phyloP scores from a whole-genome alignment of 2,888 invertebrate genomes.

The Tuberolachnus salignus region DNA sequence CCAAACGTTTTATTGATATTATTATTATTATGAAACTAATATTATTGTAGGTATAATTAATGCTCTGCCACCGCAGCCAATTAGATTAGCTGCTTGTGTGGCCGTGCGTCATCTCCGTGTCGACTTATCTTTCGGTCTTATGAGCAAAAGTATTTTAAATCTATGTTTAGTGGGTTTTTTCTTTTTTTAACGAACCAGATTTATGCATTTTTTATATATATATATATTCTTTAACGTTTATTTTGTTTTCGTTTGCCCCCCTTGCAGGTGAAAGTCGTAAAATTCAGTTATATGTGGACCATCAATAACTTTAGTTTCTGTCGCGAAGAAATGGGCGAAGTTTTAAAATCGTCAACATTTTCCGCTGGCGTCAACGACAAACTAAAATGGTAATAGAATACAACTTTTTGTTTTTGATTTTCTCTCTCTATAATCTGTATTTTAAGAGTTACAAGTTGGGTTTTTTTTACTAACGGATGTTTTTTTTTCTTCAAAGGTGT shows the following conservation, averaged over 20 bases:
- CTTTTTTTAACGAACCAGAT: too few species aligned
- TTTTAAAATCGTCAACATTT: constrained; percentile 98
- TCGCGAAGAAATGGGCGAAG: constrained; percentile 99
- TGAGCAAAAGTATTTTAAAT: too few species aligned
- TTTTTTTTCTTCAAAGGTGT: too few species aligned
- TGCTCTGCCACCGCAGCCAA: too few species aligned
- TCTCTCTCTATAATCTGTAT: not conserved
- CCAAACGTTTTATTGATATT: constrained; percentile 51
- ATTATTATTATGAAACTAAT: constrained; percentile 39
- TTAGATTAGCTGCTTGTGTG: too few species aligned
- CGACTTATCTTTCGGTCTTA: too few species aligned
- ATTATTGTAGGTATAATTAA: not conserved
- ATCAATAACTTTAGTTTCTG: constrained; percentile 99
- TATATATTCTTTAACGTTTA: too few species aligned
- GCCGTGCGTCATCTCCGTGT: too few species aligned
- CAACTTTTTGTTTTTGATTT: constrained; percentile 21
- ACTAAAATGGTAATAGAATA: constrained; percentile 83
- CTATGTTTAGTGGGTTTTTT: too few species aligned
- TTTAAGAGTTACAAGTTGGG: not conserved
- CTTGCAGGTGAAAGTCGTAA: constrained; percentile 99
- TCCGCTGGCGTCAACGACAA: constrained; percentile 99
- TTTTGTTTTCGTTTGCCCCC: too few species aligned
- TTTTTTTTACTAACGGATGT: constrained; percentile 58
- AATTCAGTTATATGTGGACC: constrained; percentile 99
- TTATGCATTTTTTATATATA: too few species aligned